Base-by-base conservation (phyloP, 2,113 vertebrate genomes). In the Xyrauchen texanus region DNA sequence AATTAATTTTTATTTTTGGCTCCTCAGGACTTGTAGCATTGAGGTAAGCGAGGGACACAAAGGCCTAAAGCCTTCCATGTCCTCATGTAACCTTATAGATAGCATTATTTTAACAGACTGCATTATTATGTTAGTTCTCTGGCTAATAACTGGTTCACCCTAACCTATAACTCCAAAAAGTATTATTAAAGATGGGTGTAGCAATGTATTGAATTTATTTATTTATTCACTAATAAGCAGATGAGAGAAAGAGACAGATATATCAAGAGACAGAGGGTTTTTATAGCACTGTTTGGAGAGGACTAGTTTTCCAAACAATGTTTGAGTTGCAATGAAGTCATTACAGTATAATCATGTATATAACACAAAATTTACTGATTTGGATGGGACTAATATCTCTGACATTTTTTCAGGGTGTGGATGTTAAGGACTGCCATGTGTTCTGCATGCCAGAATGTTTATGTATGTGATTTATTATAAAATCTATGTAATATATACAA, bases 121-220 rank as follows among this genome's bases (percentile, higher is more conserved):
- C 10, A 67, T 46, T 72, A 57, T 66, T 76, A 60, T 70, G 70
- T n/a, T 8, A 67, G 11, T 53, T 77, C 68, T 62, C 7, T 16
- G 44, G 64, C 63, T 11, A 46, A 49, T 76, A 69, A 49, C 10
- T 51, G 58, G 34, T 75, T 45, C 42, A 49, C 52, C 42, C 21
- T 55, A 80, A 67, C 46, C 15, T 45, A 60, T 12, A 53, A 51
- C 52, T 46, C 62, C 1, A 34, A 34, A 34, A 34, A 44, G 8
- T 61, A 21, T 49, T 46, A 67, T 63, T 73, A 63, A 71, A 6
- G n/a, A 46, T 42, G 45, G 52, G 12, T 76, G 42, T 21, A 34
- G 63, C 53, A 62, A 13, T 16, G 3, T n/a, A n/a, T 6, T 53
- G 61, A 45, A 72, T 62, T 53, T 4, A 45, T 8, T 15, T 21